These are phyloP conservation scores for Scopus umbretta DNA, from an alignment of 2,113 vertebrate genomes.

Conservation along the genomic window DNA sequence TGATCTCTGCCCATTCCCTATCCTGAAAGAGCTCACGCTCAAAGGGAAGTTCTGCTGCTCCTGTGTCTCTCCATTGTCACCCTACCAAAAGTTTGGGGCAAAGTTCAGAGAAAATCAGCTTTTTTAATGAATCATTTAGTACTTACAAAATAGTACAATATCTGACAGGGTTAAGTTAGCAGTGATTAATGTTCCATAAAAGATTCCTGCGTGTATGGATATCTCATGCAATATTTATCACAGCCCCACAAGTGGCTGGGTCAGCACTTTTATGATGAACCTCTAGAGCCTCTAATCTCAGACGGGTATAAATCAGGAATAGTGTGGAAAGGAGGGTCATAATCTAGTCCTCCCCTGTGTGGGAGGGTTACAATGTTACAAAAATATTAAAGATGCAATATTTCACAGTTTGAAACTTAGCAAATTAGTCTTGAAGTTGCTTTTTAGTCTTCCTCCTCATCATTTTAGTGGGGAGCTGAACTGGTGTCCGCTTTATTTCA, in stretches of 20 bases:
- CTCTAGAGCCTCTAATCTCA: not conserved
- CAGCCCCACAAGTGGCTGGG: not conserved
- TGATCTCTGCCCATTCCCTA: not conserved
- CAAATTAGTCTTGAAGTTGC: not conserved
- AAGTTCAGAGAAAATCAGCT: not conserved
- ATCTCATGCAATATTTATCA: constrained; percentile 35
- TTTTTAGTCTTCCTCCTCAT: not conserved
- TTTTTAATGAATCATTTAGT: constrained; percentile 23
- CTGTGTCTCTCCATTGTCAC: not conserved
- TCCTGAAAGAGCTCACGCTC: not conserved
- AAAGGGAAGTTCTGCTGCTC: not conserved
- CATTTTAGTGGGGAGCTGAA: not conserved
- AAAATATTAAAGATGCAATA: not conserved
- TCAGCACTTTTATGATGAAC: constrained; percentile 19
- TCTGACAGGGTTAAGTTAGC: not conserved
- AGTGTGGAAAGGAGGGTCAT: not conserved
- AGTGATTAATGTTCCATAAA: constrained; percentile 12
- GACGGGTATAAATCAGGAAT: not conserved
- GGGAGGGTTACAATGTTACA: not conserved
- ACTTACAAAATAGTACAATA: constrained; percentile 23
- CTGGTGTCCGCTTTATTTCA: not conserved
- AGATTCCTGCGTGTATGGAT: not conserved
- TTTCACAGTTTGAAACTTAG: not conserved
- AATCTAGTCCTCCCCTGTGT: not conserved
- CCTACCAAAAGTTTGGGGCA: not conserved